phyloP scores from a whole-genome alignment of 1,140 invertebrate species.

The Probaryconus sp. region DNA sequence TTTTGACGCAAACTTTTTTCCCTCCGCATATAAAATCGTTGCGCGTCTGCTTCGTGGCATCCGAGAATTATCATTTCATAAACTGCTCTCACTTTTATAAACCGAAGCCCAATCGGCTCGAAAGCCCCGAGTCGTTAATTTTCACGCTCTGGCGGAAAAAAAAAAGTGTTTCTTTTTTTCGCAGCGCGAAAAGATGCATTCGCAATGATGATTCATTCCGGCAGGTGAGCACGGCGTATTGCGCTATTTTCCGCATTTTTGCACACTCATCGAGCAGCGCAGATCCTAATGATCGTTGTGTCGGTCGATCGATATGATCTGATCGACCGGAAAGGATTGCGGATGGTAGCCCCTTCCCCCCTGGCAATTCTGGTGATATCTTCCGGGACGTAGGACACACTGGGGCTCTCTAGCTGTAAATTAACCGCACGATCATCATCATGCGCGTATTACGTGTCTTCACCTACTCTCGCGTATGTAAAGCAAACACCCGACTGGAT shows the following conservation, averaged over 20 bases:
- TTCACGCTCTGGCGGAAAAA: neutral
- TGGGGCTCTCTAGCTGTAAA: constrained; percentile 71
- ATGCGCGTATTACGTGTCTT: constrained; percentile 38
- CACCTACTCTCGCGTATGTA: constrained; percentile 26
- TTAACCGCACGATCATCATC: constrained; percentile 69
- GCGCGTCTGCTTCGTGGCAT: no score
- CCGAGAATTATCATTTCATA: no score
- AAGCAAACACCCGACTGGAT: constrained; percentile 18
- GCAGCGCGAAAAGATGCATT: neutral
- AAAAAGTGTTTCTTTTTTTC: neutral
- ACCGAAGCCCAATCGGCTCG: no score
- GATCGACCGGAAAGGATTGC: constrained; percentile 41
- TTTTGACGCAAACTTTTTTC: no score
- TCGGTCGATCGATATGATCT: constrained; percentile 43
- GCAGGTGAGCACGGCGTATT: constrained; percentile 28
- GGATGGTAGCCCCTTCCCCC: no score
- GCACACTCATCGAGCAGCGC: constrained; percentile 5
- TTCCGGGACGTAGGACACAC: constrained; percentile 36
- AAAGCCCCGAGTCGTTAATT: no score
- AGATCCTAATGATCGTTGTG: constrained; percentile 31
- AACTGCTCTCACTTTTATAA: no score
- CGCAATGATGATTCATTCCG: constrained; percentile 30
- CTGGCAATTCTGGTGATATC: constrained; percentile 21
- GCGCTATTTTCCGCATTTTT: constrained; percentile 29
- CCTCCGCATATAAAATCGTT: no score